Conservation (phyloP, 1,140 invertebrate species). For the Stegodyphus dumicola region DNA sequence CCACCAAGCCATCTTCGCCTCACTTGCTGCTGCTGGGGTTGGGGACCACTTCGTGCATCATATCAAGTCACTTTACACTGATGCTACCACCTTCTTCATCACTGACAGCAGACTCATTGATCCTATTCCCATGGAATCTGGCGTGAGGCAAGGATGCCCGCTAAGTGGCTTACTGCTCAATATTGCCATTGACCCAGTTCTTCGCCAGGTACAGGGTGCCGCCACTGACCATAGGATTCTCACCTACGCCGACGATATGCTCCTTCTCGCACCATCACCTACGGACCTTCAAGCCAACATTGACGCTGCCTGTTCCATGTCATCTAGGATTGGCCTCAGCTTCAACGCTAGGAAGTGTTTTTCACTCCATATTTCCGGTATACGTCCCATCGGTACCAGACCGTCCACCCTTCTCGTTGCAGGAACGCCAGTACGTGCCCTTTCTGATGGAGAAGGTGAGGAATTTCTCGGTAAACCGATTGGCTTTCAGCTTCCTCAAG, state of each 20-base stretch:
- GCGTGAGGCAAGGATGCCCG: constrained; percentile 68
- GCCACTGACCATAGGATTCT: not conserved
- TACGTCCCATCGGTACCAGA: not conserved
- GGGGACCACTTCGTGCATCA: constrained; percentile 66
- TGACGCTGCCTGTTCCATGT: not conserved
- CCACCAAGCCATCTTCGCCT: not conserved
- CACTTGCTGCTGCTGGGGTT: constrained; percentile 55
- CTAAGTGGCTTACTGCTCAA: constrained; percentile 68
- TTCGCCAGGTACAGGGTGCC: not conserved
- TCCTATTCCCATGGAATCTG: not conserved
- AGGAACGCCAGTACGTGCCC: not conserved
- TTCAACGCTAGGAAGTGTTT: not conserved
- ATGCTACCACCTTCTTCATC: not conserved
- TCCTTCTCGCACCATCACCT: not conserved
- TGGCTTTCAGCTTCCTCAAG: not conserved
- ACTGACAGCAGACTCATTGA: not conserved
- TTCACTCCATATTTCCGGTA: not conserved
- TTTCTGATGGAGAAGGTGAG: not conserved
- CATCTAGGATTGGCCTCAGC: not conserved
- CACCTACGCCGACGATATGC: not conserved
- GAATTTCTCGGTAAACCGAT: not conserved
- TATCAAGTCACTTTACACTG: constrained; percentile 65
- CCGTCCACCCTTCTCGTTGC: not conserved
- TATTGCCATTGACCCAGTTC: constrained; percentile 61
- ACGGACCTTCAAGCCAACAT: not conserved